Percentiles rank a stretch among this genome's conserved stretches.
phyloP scores from a whole-genome alignment of 2,888 invertebrate species.

The Troides aeacus region DNA sequence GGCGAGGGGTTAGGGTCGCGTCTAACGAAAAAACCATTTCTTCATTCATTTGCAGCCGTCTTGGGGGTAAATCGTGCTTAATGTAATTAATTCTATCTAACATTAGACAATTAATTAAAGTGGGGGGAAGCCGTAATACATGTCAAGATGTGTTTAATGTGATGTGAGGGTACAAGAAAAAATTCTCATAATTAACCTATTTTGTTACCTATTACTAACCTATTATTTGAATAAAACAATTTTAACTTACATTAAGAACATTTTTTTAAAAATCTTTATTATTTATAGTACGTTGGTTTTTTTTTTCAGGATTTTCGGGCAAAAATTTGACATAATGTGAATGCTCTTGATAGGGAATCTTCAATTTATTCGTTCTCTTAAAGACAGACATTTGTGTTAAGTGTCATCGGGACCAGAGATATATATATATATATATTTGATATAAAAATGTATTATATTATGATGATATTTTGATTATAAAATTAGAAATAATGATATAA shows the following conservation, averaged over 20 bases:
- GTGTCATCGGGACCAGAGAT: background rate
- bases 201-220: no score
- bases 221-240: no score
- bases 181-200: no score
- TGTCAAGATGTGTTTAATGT: background rate
- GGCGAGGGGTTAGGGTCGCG: conserved; percentile 17
- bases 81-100: conserved; percentile 10
- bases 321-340: no score
- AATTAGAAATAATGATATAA: no score
- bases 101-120: conserved; percentile 8
- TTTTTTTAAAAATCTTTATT: no score
- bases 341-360: background rate
- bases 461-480: no score
- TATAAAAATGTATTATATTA: no score
- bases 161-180: background rate
- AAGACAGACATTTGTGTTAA: conserved; percentile 14
- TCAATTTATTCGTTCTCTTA: conserved; percentile 9
- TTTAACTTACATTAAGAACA: no score
- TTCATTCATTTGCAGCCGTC: conserved; percentile 13
- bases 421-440: no score
- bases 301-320: no score
- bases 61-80: conserved; percentile 14
- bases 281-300: no score
- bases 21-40: conserved; percentile 23
- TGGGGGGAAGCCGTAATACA: background rate